Percentiles rank a stretch among this genome's conserved stretches.
Evolutionary conservation across 2,113 vertebrate genomes (phyloP).

Genomic region (Lampris incognitus): DNA sequence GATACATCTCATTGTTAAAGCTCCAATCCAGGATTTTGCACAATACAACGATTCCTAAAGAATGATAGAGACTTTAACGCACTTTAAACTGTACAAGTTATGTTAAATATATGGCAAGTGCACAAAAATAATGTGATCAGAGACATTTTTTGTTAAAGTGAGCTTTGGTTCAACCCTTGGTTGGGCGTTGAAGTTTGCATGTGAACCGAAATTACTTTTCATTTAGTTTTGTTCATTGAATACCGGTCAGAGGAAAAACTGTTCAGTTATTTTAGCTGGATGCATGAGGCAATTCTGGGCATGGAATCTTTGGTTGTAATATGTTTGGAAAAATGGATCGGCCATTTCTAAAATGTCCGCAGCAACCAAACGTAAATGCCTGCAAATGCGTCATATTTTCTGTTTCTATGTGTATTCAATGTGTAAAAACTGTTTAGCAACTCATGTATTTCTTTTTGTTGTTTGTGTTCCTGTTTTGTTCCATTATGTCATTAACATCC

Average conservation of each 20-base stretch:
- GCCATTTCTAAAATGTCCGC: background rate
- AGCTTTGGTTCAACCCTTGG: too few species aligned
- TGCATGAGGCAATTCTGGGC: constrained; percentile 63
- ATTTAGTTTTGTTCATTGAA: background rate
- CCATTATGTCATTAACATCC: constrained; percentile 89
- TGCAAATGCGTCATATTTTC: constrained; percentile 52
- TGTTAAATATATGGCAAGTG: too few species aligned
- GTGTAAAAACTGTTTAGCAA: constrained; percentile 39
- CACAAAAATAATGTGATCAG: too few species aligned
- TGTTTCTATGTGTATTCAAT: constrained; percentile 54
- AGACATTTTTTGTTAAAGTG: too few species aligned
- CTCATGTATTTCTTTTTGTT: constrained; percentile 55
- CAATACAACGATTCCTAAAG: too few species aligned
- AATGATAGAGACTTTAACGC: too few species aligned
- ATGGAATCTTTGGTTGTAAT: constrained; percentile 27
- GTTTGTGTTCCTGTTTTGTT: constrained; percentile 56
- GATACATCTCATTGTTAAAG: background rate
- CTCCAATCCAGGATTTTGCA: background rate
- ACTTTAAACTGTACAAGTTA: too few species aligned
- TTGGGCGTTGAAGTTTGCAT: background rate
- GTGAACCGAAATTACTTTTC: too few species aligned
- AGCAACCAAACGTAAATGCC: constrained; percentile 34
- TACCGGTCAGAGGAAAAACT: constrained; percentile 62
- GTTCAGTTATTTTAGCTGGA: constrained; percentile 37
- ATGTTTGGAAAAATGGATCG: constrained; percentile 2